Evolutionary conservation across 2,113 vertebrate species (phyloP).

Genomic region (Crotalus viridis): DNA sequence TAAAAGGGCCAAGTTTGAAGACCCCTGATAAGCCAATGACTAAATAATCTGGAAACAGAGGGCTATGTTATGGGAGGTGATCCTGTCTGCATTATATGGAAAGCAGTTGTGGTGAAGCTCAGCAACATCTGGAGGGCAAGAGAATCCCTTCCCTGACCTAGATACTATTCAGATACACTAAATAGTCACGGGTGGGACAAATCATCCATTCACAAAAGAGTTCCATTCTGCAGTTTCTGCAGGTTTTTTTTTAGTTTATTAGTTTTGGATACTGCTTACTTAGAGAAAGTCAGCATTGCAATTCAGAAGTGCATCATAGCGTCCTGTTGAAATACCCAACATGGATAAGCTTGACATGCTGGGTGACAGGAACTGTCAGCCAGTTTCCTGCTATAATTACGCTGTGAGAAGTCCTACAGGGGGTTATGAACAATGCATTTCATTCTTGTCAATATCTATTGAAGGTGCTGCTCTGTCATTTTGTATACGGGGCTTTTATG

Average conservation of each 20-base stretch:
- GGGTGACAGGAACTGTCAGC: neutral
- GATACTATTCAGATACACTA: neutral
- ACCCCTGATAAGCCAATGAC: neutral
- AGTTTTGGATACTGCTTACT: neutral
- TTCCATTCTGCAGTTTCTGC: neutral
- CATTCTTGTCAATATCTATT: conserved; percentile 64
- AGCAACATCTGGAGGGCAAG: neutral
- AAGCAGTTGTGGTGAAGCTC: neutral
- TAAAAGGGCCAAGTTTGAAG: no score
- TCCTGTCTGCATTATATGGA: neutral
- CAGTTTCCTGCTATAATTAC: conserved; percentile 35
- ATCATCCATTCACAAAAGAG: neutral
- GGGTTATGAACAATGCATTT: conserved; percentile 47
- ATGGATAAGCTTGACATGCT: neutral
- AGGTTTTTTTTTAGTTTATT: neutral
- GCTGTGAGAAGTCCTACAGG: conserved; percentile 35
- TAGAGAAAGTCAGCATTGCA: neutral
- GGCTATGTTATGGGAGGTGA: neutral
- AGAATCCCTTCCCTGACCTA: neutral
- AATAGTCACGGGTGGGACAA: neutral
- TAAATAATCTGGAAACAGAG: neutral
- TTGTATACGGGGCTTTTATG: conserved; percentile 71
- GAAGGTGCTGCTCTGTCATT: conserved; percentile 52
- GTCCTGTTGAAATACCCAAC: neutral
- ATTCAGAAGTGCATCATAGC: neutral